Conservation (phyloP, 1,140 invertebrate genomes). For the Trichonephila clavata region DNA sequence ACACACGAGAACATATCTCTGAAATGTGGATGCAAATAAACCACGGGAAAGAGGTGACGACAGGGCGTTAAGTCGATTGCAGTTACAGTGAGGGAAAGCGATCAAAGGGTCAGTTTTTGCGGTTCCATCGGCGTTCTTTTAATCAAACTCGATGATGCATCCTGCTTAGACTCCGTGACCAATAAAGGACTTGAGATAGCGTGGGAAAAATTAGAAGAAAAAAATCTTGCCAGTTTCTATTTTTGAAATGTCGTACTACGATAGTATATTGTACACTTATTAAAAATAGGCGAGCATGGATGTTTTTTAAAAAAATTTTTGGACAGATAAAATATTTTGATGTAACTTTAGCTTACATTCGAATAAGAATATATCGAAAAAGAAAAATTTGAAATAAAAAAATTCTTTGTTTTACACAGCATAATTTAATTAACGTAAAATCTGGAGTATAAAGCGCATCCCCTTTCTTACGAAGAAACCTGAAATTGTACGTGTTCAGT, state of each 20-base stretch:
- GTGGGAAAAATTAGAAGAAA: background rate
- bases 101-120: background rate
- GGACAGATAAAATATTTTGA: no score
- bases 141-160: background rate
- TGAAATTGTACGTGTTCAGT: no score
- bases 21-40: background rate
- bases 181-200: background rate
- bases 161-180: background rate
- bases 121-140: background rate
- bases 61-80: background rate
- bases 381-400: no score
- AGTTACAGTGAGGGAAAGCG: background rate
- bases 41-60: slow-evolving; percentile 23
- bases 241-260: background rate
- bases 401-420: no score
- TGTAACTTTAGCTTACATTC: no score
- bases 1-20: background rate
- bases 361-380: no score
- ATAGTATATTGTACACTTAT: background rate
- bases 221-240: background rate
- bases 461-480: no score
- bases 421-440: no score
- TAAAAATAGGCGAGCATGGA: no score
- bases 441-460: no score
- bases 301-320: no score